Evolutionary conservation across 2,797 vertebrate genomes (phyloP), one percentile per base, ranked within the genome.

Genomic region (Glossophaga mutica): DNA sequence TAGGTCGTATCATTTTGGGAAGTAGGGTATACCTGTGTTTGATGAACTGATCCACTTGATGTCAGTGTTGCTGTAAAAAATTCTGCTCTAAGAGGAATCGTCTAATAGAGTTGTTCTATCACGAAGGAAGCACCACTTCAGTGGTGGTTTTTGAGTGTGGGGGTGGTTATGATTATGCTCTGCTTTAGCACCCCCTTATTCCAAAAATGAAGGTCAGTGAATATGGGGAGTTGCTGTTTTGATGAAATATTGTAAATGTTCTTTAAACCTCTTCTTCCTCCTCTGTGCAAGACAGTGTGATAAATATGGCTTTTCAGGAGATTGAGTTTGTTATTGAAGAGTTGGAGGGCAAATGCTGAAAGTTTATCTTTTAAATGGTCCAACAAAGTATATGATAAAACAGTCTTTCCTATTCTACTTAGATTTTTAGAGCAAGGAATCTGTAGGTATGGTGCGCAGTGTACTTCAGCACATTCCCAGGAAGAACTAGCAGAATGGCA

Each of bases 401-500:
- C 90, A 93, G 95, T 96, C 93, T 98, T 96, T 97, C 88, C 87
- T 97, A 0, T 98, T 98, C 97, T 42, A 18, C 97, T 95, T 97
- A 99, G 99, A 98, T 99, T 99, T 98, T 98, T 99, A 98, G 99
- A 99, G 98, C 99, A 99, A 98, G 99, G 99, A 73, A 98, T 99
- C 96, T 99, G 99, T 98, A 99, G 99, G 97, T 99, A 99, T 26
- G 99, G 99, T 96, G 99, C 99, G 81, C 99, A 99, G 98, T 99
- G 99, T 98, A 99, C 99, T 70, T 99, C 99, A 70, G 99, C 99
- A 97, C 99, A 99, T 98, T 99, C 99, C 87, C 99, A 99, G 98
- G 99, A 99, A 94, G 99, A 99, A 98, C 98, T 99, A 97, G 99
- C 99, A 93, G 99, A 99, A 97, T 99, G 99, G 99, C 99, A 99